Evolutionary conservation across 2,113 vertebrate species (phyloP).

Genomic region (Chaetorhynchus papuensis): DNA sequence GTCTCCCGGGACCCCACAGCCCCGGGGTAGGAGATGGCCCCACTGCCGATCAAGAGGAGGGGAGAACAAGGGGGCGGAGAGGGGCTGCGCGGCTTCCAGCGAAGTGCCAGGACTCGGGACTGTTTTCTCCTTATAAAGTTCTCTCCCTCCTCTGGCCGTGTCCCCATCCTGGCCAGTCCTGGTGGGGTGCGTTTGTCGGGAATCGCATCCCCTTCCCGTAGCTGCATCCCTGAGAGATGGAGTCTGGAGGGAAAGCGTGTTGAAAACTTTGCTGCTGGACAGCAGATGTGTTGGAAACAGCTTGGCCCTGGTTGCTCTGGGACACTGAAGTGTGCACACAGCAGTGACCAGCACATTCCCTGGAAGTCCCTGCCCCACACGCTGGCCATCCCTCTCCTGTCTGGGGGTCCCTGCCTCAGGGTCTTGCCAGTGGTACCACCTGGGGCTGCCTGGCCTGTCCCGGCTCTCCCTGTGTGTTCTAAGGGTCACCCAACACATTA

Average conservation of each 20-base stretch:
- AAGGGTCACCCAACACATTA: not conserved
- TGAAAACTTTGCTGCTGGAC: not conserved
- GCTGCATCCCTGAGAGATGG: not conserved
- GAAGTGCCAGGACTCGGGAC: not conserved
- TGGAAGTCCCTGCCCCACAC: accelerated
- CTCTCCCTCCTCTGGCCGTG: not conserved
- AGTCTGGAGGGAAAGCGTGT: not conserved
- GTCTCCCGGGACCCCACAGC: not conserved
- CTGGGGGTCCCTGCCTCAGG: not conserved
- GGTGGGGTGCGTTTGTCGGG: not conserved
- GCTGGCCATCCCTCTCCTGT: not conserved
- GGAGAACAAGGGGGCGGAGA: not conserved
- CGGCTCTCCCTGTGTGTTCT: not conserved
- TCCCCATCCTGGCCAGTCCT: not conserved
- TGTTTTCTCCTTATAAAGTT: slow-evolving; percentile 61
- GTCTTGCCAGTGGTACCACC: not conserved
- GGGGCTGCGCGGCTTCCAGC: not conserved
- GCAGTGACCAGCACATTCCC: not conserved
- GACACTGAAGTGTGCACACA: accelerated
- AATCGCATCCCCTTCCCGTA: not conserved
- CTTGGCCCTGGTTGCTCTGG: not conserved
- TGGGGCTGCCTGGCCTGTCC: too few relatives aligned
- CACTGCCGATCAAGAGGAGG: not conserved
- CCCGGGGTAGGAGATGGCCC: not conserved
- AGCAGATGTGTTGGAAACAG: not conserved